Evolutionary conservation across 92 coral and sea anemone genomes (phyloP).

Genomic region (Desmophyllum pertusum): DNA sequence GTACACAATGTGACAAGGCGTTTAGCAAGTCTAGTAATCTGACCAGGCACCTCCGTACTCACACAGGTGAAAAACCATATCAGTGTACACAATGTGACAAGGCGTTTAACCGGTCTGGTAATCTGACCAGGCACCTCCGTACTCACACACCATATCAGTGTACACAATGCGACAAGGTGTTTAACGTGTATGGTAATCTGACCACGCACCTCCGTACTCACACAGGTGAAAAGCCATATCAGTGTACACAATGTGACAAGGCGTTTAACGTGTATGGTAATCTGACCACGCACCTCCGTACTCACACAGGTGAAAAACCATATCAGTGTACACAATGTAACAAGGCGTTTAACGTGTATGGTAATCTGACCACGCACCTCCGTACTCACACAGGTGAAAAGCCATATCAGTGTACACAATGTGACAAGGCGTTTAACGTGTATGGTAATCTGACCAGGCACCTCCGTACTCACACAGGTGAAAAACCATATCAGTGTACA

Average conservation of each 20-base stretch:
- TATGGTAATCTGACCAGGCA: slow-evolving; percentile 30
- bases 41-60: slow-evolving; percentile 45
- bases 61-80: slow-evolving; percentile 56
- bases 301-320: slow-evolving; percentile 60
- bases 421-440: slow-evolving; percentile 4
- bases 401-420: slow-evolving; percentile 23
- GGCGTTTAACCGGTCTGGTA: background rate
- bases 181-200: no score
- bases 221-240: slow-evolving; percentile 55
- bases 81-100: slow-evolving; percentile 61
- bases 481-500: slow-evolving; percentile 55
- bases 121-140: slow-evolving; percentile 35
- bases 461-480: slow-evolving; percentile 58
- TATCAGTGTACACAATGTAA: slow-evolving; percentile 54
- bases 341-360: slow-evolving; percentile 51
- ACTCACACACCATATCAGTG: no score
- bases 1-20: slow-evolving; percentile 45
- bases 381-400: slow-evolving; percentile 60
- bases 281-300: slow-evolving; percentile 41
- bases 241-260: slow-evolving; percentile 62
- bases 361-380: slow-evolving; percentile 55
- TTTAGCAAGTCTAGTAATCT: background rate
- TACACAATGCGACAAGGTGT: no score
- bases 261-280: no score
- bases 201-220: slow-evolving; percentile 48